Conservation (phyloP, 2,888 invertebrate genomes). For the Hydriomena furcata region DNA sequence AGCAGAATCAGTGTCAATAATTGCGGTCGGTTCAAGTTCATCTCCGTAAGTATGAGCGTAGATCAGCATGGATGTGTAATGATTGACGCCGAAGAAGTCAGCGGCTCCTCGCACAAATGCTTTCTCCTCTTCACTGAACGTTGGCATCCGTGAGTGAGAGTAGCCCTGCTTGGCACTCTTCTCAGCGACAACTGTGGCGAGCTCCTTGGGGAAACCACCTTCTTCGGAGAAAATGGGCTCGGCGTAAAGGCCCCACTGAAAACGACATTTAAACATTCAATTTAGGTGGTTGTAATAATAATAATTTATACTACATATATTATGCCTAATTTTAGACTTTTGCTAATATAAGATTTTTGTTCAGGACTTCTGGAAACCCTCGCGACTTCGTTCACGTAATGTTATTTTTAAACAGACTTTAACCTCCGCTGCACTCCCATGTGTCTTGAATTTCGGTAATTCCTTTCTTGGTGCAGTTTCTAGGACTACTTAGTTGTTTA, state of each 20-base stretch:
- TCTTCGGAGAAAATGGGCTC: slow-evolving; percentile 74
- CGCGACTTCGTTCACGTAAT: no score
- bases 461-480: no score
- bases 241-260: slow-evolving; percentile 71
- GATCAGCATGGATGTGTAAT: slow-evolving; percentile 80
- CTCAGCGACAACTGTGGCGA: slow-evolving; percentile 67
- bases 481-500: no score
- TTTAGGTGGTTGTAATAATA: no score
- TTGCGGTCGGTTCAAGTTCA: slow-evolving; percentile 32
- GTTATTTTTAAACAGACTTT: no score
- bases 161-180: slow-evolving; percentile 71
- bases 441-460: no score
- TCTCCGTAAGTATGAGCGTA: slow-evolving; percentile 39
- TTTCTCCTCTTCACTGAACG: slow-evolving; percentile 68
- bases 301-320: no score
- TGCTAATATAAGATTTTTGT: no score
- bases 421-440: no score
- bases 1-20: slow-evolving; percentile 48
- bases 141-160: slow-evolving; percentile 65
- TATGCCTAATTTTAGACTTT: no score
- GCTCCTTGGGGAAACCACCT: slow-evolving; percentile 80
- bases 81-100: slow-evolving; percentile 84
- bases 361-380: no score
- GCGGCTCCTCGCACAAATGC: slow-evolving; percentile 52
- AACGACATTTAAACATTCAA: no score